phyloP scores from a whole-genome alignment of 1,140 invertebrate species.

The Bombus terrestris region DNA sequence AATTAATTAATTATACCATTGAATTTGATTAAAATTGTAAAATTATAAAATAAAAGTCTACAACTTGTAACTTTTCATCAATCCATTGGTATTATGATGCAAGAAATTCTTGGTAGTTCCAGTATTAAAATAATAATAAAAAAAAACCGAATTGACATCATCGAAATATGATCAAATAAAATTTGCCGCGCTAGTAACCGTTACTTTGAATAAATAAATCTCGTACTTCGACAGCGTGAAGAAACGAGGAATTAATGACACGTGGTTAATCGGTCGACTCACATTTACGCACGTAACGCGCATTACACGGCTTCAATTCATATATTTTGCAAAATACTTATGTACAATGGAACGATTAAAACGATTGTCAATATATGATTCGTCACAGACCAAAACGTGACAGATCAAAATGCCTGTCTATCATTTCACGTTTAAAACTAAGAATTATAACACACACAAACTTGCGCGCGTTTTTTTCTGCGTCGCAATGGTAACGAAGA shows the following conservation, averaged over 20 bases:
- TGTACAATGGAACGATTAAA: not conserved
- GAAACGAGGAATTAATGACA: slow-evolving; percentile 33
- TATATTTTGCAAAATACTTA: not conserved
- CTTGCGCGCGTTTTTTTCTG: not conserved
- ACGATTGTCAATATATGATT: not conserved
- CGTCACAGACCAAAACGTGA: not conserved
- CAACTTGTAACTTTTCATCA: not conserved
- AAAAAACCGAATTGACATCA: too few species aligned
- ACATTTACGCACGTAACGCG: not conserved
- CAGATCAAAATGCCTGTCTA: slow-evolving; percentile 11
- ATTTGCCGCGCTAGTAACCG: not conserved
- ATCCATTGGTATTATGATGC: not conserved
- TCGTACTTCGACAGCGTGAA: not conserved
- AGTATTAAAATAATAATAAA: not conserved
- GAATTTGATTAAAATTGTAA: not conserved
- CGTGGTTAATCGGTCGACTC: slow-evolving; percentile 30
- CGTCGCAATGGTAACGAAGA: slow-evolving; percentile 29
- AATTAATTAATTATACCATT: not conserved
- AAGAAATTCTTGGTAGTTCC: not conserved
- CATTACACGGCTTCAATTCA: not conserved
- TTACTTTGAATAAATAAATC: not conserved
- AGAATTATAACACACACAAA: not conserved
- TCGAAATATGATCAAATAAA: not conserved
- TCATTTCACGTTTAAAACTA: not conserved
- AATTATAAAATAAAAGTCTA: not conserved